Evolutionary conservation across 2,888 invertebrate genomes (phyloP).

Genomic region (Hypsopygia costalis): DNA sequence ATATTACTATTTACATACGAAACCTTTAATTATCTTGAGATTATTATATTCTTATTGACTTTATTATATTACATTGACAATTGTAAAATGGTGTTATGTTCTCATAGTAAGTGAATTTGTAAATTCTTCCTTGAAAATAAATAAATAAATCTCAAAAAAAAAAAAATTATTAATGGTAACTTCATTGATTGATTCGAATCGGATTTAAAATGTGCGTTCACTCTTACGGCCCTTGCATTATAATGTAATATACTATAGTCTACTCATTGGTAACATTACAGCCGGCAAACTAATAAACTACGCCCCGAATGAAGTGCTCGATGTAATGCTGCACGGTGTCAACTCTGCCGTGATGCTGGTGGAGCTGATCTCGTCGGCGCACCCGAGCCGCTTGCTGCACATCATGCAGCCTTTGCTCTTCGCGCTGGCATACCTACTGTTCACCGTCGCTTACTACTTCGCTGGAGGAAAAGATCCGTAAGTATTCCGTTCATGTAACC

Average conservation of each 20-base stretch:
- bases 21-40: conserved; percentile 3
- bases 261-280: too few relatives aligned
- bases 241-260: too few relatives aligned
- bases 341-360: conserved; percentile 88
- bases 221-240: too few relatives aligned
- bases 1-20: too few relatives aligned
- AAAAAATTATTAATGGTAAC: too few relatives aligned
- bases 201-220: too few relatives aligned
- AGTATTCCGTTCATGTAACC: conserved; percentile 38
- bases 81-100: too few relatives aligned
- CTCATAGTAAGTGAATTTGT: too few relatives aligned
- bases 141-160: too few relatives aligned
- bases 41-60: background rate
- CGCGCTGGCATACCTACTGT: conserved; percentile 84
- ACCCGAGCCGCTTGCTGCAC: conserved; percentile 83
- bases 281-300: conserved; percentile 51
- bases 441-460: conserved; percentile 85
- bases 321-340: conserved; percentile 77
- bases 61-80: too few relatives aligned
- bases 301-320: conserved; percentile 61
- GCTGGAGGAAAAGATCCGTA: conserved; percentile 87
- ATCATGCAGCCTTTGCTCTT: conserved; percentile 86
- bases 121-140: too few relatives aligned
- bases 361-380: conserved; percentile 85
- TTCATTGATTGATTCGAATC: too few relatives aligned